Percentiles rank a stretch among this genome's conserved stretches.
Conservation (phyloP, 1,140 invertebrate species). For the Fopius arisanus region DNA sequence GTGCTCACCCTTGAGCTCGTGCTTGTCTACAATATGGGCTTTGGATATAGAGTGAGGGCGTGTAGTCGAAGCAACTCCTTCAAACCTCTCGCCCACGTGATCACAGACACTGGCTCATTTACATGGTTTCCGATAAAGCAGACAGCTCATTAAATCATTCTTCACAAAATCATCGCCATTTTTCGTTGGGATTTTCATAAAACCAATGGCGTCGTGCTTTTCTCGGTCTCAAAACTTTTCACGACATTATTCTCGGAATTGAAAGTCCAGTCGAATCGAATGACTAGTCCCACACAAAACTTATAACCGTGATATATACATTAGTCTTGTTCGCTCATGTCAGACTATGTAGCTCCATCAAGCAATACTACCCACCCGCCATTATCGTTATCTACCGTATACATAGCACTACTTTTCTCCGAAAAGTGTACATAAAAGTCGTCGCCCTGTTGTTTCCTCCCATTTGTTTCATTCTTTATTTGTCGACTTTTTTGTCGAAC, state of each 20-base stretch:
- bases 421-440: not conserved
- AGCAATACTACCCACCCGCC: conserved; percentile 1
- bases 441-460: not conserved
- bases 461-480: not conserved
- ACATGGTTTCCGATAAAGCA: not conserved
- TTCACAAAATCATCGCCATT: no score
- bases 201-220: no score
- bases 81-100: not conserved
- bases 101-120: not conserved
- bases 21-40: not conserved
- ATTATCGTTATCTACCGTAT: conserved; percentile 1
- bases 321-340: not conserved
- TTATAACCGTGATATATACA: not conserved
- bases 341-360: not conserved
- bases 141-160: not conserved
- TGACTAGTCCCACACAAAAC: not conserved
- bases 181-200: no score
- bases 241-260: not conserved
- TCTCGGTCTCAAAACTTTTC: no score
- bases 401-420: conserved; percentile 1
- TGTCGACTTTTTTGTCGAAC: not conserved
- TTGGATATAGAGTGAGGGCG: not conserved
- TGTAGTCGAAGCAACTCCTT: not conserved
- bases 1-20: not conserved
- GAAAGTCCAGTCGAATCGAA: not conserved